phyloP scores from a whole-genome alignment of 2,888 invertebrate species.

The Agrochola macilenta region DNA sequence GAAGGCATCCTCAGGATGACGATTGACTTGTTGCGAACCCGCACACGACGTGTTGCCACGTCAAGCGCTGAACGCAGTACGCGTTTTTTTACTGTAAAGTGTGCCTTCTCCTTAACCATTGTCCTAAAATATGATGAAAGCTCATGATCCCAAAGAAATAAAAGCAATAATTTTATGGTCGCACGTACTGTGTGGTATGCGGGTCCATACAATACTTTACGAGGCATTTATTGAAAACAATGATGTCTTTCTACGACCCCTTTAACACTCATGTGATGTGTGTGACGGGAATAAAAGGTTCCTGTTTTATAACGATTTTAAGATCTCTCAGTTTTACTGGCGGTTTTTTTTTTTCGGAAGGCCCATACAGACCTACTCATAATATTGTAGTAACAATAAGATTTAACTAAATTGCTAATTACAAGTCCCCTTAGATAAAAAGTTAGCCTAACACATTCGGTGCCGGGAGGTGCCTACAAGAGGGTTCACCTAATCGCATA shows the following conservation, averaged over 20 bases:
- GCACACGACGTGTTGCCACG: too few species aligned
- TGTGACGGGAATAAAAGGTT: conserved; percentile 59
- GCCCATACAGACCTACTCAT: too few species aligned
- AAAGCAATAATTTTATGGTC: conserved; percentile 71
- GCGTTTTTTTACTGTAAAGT: background rate
- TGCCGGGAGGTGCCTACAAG: too few species aligned
- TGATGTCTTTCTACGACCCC: conserved; percentile 55
- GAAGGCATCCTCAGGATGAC: too few species aligned
- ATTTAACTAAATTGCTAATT: too few species aligned
- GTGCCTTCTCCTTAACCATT: conserved; percentile 12
- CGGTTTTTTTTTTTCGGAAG: conserved; percentile 7
- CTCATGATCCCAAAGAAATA: conserved; percentile 57
- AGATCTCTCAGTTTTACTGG: conserved; percentile 43
- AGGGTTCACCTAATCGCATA: too few species aligned
- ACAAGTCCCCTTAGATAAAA: too few species aligned
- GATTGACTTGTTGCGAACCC: too few species aligned
- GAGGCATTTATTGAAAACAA: conserved; percentile 70
- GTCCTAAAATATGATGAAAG: conserved; percentile 39
- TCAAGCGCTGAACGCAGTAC: too few species aligned
- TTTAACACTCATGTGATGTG: conserved; percentile 53
- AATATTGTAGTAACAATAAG: too few species aligned
- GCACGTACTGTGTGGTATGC: conserved; percentile 71
- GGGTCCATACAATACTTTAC: conserved; percentile 73
- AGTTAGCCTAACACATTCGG: too few species aligned
- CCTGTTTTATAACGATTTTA: conserved; percentile 61